Base-by-base conservation (phyloP, 2,888 invertebrate genomes). In the Aphrophora alni region DNA sequence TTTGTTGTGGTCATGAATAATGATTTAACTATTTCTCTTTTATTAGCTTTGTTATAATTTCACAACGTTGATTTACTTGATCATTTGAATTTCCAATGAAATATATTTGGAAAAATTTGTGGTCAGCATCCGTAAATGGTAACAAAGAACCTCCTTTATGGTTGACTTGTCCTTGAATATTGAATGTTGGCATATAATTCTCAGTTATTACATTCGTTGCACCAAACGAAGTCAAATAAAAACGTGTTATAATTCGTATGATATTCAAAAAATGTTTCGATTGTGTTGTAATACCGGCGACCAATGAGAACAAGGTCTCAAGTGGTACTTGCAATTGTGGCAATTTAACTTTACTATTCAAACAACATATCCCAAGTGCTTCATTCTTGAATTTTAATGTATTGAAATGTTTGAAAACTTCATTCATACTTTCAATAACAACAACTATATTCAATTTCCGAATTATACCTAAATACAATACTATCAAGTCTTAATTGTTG, bases 161-260 rank as follows among this genome's bases (percentile, higher is more conserved):
- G 33, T 33, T 5, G 8, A 33, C 8, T 33, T 33, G 33, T 33
- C 68, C n/a, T 68, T 68, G n/a, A 24, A 68, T 10, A 7, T 68
- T 68, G 14, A 68, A 68, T 12, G 68, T 68, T 68, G 68, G 68
- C 68, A 68, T 68, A 24, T 68, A 68, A 68, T 68, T 68, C 5
- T 68, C 24, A 24, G 4, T 3, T 68, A 68, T 24, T 7, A 68
- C 10, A 7, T 12, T 68, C 5, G 68, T 80, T 59, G 7, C 75
- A 28, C 83, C 84, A 71, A 83, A 84, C 14, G 82, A 83, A 80
- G 84, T 85, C 83, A 83, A 84, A 82, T 83, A 80, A 68, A 84
- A 84, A 44, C 82, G 84, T 28, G 74, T 84, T 85, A 75, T 85
- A 85, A 77, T 73, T 84, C 1, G 78, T 82, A 84, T 83, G 12